Evolutionary conservation across 2,888 invertebrate genomes (phyloP).

Genomic region (Malthinus flaveolus): DNA sequence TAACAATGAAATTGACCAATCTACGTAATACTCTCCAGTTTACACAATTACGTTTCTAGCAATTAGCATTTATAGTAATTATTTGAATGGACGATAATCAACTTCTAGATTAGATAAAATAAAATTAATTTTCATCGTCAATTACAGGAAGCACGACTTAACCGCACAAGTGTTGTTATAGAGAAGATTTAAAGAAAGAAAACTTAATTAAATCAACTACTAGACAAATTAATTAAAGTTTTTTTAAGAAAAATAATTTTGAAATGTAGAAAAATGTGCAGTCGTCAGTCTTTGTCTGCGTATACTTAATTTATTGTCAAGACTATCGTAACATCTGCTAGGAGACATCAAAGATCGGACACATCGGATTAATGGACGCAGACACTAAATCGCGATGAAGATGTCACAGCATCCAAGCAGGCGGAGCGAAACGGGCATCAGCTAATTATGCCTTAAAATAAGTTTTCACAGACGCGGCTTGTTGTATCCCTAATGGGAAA

Average conservation of each 20-base stretch:
- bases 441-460: constrained; percentile 52
- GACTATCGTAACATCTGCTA: constrained; percentile 40
- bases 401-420: constrained; percentile 44
- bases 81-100: no score
- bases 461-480: constrained; percentile 40
- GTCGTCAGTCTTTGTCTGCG: constrained; percentile 21
- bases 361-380: constrained; percentile 45
- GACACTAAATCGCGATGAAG: constrained; percentile 45
- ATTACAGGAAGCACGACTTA: no score
- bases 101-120: no score
- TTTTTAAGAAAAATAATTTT: constrained; percentile 5
- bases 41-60: no score
- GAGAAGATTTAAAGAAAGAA: not conserved
- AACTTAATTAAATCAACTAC: not conserved
- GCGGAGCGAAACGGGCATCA: constrained; percentile 44
- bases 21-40: no score
- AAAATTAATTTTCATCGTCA: no score
- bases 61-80: no score
- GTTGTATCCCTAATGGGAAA: constrained; percentile 20
- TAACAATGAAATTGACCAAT: no score
- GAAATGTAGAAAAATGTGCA: constrained; percentile 5
- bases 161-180: no score
- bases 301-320: constrained; percentile 15
- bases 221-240: constrained; percentile 2
- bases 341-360: constrained; percentile 43